Conservation (phyloP, 2,797 vertebrate genomes). For the Falco naumanni region DNA sequence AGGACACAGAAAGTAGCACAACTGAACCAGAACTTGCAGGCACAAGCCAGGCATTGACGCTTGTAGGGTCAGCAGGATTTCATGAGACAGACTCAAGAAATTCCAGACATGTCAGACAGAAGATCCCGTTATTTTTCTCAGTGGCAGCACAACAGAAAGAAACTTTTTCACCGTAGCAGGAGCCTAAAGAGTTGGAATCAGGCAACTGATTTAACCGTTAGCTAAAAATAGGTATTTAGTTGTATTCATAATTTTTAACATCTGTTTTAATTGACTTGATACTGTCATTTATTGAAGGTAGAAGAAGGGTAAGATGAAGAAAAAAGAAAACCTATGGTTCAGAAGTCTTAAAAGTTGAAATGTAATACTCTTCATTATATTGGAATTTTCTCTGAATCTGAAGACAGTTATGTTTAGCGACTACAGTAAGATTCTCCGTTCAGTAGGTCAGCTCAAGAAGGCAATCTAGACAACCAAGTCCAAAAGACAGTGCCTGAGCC, state of each 20-base stretch:
- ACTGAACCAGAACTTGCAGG: not conserved
- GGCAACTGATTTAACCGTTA: not conserved
- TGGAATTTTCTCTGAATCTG: slow-evolving; percentile 3
- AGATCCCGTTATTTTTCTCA: not conserved
- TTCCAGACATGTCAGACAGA: not conserved
- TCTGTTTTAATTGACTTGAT: not conserved
- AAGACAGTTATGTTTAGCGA: not conserved
- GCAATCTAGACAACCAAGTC: not conserved
- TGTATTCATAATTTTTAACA: not conserved
- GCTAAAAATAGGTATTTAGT: not conserved
- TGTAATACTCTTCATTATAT: not conserved
- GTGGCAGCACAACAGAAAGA: not conserved
- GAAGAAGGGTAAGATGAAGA: not conserved
- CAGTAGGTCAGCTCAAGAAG: not conserved
- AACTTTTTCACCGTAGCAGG: not conserved
- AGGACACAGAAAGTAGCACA: not conserved
- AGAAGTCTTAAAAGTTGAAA: not conserved
- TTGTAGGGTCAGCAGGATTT: not conserved
- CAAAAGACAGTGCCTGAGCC: not conserved
- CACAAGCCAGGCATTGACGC: not conserved
- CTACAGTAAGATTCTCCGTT: not conserved
- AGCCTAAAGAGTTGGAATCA: not conserved
- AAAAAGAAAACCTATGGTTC: not conserved
- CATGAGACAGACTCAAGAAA: not conserved
- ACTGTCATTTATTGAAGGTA: not conserved